A percentile compares a stretch with the other conserved stretches of the same genome.
phyloP scores from a whole-genome alignment of 2,888 invertebrate species.

The Encarsia formosa region DNA sequence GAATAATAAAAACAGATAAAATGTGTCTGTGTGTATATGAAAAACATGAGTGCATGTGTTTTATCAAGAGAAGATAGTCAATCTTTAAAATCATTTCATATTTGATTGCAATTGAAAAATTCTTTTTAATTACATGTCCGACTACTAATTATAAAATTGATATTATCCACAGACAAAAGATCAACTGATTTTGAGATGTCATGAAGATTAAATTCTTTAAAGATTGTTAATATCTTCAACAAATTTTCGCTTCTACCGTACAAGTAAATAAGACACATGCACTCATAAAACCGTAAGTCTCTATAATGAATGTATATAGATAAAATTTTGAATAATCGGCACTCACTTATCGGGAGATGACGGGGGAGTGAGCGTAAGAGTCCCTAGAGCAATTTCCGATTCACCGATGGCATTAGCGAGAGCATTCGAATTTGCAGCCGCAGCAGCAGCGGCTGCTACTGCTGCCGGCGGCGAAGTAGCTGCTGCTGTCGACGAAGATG shows the following conservation, averaged over 20 bases:
- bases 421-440: constrained; percentile 25
- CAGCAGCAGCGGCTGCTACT: constrained; percentile 22
- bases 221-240: constrained; percentile 7
- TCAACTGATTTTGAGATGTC: constrained; percentile 10
- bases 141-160: no score
- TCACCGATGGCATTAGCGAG: constrained; percentile 36
- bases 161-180: not conserved
- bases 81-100: constrained; percentile 8
- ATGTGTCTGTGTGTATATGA: constrained; percentile 12
- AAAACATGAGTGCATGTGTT: constrained; percentile 25
- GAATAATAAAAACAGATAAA: constrained; percentile 10
- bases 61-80: constrained; percentile 6
- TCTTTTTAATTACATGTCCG: no score
- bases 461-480: constrained; percentile 24
- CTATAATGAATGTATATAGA: constrained; percentile 24
- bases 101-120: no score
- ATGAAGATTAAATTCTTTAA: constrained; percentile 3
- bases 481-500: not conserved
- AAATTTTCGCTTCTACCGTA: constrained; percentile 7
- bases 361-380: constrained; percentile 58
- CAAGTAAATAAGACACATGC: constrained; percentile 21
- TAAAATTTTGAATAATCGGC: constrained; percentile 35
- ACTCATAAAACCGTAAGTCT: constrained; percentile 14
- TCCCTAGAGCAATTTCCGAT: constrained; percentile 48
- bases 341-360: constrained; percentile 62